phyloP scores from a whole-genome alignment of 2,113 vertebrate species.

The Aramus guarauna region DNA sequence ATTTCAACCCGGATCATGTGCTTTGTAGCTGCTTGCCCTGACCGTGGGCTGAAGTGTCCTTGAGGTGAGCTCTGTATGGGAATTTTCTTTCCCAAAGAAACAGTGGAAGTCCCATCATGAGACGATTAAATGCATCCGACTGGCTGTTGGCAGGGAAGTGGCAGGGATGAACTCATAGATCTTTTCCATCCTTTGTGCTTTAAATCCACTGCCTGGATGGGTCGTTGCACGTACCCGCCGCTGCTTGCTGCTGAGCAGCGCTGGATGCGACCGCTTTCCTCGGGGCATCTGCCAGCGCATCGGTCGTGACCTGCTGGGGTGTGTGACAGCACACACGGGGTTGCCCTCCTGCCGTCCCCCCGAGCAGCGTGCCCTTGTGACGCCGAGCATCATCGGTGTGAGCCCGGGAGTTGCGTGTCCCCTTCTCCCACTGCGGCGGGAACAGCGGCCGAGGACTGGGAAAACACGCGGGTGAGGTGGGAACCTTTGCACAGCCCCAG shows the following conservation, averaged over 20 bases:
- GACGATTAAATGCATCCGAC: background rate
- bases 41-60: background rate
- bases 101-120: background rate
- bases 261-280: background rate
- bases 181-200: slow-evolving; percentile 11
- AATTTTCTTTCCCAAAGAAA: background rate
- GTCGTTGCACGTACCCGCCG: background rate
- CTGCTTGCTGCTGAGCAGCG: rapidly evolving
- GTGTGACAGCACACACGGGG: rapidly evolving
- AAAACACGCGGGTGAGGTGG: background rate
- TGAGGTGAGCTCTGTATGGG: background rate
- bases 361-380: rapidly evolving
- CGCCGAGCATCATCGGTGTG: rapidly evolving
- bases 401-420: rapidly evolving
- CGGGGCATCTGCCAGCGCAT: background rate
- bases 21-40: background rate
- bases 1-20: slow-evolving; percentile 14
- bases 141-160: slow-evolving; percentile 17
- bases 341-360: background rate
- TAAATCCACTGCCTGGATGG: background rate
- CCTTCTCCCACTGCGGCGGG: background rate
- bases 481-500: rapidly evolving
- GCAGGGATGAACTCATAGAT: background rate
- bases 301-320: background rate
- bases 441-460: background rate